Base-by-base conservation (phyloP, 1,140 invertebrate species). In the Drosophila ohnishii region DNA sequence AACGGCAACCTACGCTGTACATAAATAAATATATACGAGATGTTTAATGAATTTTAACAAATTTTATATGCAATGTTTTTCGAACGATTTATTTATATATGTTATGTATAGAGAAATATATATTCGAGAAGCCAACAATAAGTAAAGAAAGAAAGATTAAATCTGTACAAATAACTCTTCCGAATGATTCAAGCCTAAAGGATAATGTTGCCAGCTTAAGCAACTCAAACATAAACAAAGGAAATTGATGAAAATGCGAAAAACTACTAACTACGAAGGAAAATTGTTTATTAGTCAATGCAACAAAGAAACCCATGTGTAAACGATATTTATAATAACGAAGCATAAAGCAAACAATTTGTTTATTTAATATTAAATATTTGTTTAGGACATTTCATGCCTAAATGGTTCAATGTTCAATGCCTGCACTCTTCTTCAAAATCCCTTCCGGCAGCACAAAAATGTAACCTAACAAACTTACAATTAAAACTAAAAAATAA, bases 271-370 rank as follows among this genome's bases (percentile, higher is more conserved):
- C 28, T 37, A 44, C 32, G 47, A 45, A 57, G 16, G 11, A 7
- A 28, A 62, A 78, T 69, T 65, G 66, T 47, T 69, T 80, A 71
- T 82, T 86, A 85, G 82, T 85, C 82, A 85, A 82, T 72, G 78
- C 74, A 85, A 86, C 78, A 81, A 78, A 71, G 37, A 47, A 59
- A 70, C 19, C 35, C 22, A 48, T 45, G 50, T 56, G 61, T 60
- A 75, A 80, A 85, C 64, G 64, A 85, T 85, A 85, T 78, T 81
- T 86, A 71, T 86, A 66, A 65, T 40, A 77, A 34, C 22, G 10
- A 60, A 61, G 45, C 57, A 40, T 10, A 25, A 45, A 37, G n/a
- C 59, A 42, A 48, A 55, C 39, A 44, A 44, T 58, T 34, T 19
- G 45, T 42, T 55, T 64, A 62, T 44, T 57, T 64, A 62, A 50